Evolutionary conservation across 2,888 invertebrate species (phyloP).

Genomic region (Apamea epomidion): DNA sequence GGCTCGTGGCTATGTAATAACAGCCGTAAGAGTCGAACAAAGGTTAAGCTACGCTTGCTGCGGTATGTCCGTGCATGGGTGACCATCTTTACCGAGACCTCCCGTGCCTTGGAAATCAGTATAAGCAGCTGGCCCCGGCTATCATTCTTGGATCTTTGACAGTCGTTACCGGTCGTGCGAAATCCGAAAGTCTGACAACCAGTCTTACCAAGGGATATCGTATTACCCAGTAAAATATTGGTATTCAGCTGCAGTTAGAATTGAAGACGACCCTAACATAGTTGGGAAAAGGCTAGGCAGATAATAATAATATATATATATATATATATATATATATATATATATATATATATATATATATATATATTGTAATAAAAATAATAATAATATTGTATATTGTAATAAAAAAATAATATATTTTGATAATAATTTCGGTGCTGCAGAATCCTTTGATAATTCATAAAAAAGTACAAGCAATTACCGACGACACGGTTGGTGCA

Average conservation of each 20-base stretch:
- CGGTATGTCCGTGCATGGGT: not conserved
- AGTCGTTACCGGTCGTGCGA: not conserved
- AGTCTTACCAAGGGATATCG: not conserved
- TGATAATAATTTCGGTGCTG: not conserved
- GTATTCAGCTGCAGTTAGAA: not conserved
- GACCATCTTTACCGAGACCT: too few species aligned
- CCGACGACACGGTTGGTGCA: too few species aligned
- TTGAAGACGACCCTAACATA: not conserved
- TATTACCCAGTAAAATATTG: not conserved
- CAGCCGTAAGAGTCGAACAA: not conserved
- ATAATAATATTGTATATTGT: too few species aligned
- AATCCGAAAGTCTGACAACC: not conserved
- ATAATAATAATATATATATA: not conserved
- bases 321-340: too few species aligned
- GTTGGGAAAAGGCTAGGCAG: not conserved
- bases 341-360: too few species aligned
- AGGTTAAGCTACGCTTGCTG: not conserved
- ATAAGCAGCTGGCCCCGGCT: not conserved
- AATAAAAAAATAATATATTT: not conserved
- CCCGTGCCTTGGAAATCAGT: not conserved
- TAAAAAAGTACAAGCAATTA: not conserved
- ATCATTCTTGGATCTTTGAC: not conserved
- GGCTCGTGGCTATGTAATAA: not conserved
- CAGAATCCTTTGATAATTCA: not conserved
- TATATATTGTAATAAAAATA: too few species aligned